Percentiles rank a stretch among this genome's conserved stretches.
phyloP scores from a whole-genome alignment of 2,113 vertebrate genomes.

The Neopipo cinnamomea region DNA sequence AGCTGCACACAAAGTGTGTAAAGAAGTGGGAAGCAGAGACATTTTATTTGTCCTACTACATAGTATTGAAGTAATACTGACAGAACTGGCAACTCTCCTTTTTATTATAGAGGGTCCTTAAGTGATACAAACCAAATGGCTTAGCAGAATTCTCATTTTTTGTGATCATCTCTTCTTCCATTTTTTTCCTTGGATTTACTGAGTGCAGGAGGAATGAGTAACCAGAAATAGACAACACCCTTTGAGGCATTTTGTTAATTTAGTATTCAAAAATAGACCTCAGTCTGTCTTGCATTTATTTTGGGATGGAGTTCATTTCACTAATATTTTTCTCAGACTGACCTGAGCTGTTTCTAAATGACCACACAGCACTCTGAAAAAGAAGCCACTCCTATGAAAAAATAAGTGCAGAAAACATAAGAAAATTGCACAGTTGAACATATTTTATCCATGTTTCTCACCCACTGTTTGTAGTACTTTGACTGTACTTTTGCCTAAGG shows the following conservation, averaged over 20 bases:
- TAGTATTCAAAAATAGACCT: neutral
- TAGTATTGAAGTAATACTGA: neutral
- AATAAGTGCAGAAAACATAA: neutral
- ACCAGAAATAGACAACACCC: neutral
- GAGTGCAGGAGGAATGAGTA: neutral
- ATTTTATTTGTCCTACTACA: neutral
- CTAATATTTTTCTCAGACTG: neutral
- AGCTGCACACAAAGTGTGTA: neutral
- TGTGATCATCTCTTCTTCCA: neutral
- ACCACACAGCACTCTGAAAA: neutral
- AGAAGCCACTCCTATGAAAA: neutral
- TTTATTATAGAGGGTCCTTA: neutral
- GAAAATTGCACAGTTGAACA: neutral
- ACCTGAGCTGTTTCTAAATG: neutral
- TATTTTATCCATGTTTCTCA: neutral
- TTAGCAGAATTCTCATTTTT: neutral
- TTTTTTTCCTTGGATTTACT: neutral
- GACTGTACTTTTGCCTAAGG: neutral
- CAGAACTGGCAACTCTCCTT: neutral
- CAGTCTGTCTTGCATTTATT: neutral
- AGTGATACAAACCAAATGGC: neutral
- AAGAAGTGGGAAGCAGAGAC: neutral
- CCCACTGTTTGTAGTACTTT: neutral
- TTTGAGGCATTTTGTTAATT: neutral
- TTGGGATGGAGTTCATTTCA: neutral